phyloP scores from a whole-genome alignment of 2,797 vertebrate genomes.

The Sebastes diploproa region DNA sequence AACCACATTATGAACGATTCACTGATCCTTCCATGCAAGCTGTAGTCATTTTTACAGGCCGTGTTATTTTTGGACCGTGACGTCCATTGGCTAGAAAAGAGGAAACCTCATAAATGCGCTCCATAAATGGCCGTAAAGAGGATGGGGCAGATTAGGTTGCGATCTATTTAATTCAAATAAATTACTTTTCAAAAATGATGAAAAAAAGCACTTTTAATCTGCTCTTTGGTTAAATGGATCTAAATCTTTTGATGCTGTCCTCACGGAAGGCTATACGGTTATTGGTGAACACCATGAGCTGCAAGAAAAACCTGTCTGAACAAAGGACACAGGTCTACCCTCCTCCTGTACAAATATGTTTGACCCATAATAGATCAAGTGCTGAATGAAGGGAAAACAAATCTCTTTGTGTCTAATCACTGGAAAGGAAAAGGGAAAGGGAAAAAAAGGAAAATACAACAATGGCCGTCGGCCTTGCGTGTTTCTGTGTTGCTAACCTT shows the following conservation, averaged over 20 bases:
- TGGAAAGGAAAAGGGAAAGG: constrained; percentile 59
- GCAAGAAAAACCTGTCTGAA: constrained; percentile 9
- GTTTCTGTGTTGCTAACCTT: constrained; percentile 60
- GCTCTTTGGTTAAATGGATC: constrained; percentile 59
- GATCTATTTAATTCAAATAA: constrained; percentile 69
- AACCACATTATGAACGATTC: constrained; percentile 10
- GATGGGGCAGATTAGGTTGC: constrained; percentile 63
- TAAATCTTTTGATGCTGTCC: constrained; percentile 58
- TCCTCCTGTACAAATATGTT: neutral
- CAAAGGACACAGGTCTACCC: neutral
- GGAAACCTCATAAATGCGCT: constrained; percentile 34
- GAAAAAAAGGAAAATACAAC: constrained; percentile 45
- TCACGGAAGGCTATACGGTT: constrained; percentile 26
- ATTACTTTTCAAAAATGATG: constrained; percentile 61
- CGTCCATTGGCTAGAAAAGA: constrained; percentile 36
- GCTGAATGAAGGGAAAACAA: constrained; percentile 14
- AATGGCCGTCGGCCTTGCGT: constrained; percentile 50
- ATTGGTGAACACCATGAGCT: constrained; percentile 9
- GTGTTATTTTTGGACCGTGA: constrained; percentile 48
- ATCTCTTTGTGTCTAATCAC: constrained; percentile 44
- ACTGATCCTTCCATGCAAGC: constrained; percentile 3
- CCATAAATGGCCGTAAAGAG: constrained; percentile 55
- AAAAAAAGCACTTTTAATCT: constrained; percentile 57
- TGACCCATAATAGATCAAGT: constrained; percentile 9
- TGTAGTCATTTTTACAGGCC: constrained; percentile 21